Evolutionary conservation across 2,113 vertebrate genomes (phyloP), one percentile per base, ranked within the genome.

Genomic region (Psittacula cyanocephala): DNA sequence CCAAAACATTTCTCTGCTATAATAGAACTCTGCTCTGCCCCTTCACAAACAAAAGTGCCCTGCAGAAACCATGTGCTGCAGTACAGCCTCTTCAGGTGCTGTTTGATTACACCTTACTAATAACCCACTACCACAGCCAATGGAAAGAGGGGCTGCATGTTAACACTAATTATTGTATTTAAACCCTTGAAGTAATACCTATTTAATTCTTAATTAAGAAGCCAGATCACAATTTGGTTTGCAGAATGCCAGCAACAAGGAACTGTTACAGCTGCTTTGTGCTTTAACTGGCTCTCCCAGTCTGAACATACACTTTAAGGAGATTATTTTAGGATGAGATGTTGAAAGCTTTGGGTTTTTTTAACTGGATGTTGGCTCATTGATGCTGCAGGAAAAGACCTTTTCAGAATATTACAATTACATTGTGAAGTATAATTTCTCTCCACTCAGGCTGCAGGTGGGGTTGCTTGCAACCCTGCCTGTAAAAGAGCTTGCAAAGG

Each of bases 341-440:
- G 67, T 25, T 81, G 95, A 89, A 89, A 68, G 74, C 78, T 87
- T 91, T 85, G 67, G n/a, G 25, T 3, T 81, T 68, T 65, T 64
- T 65, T 81, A 93, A 93, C 94, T 93, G 84, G 70, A 33, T 33
- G 31, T 79, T 76, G 70, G 86, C 44, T 94, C 95, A 94, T 6
- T 69, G 94, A 92, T 93, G 81, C 95, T 49, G 35, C 72, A 80
- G 89, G 94, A 96, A 97, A 90, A 86, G 78, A 86, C 68, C 77
- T 97, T 89, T 96, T 97, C 92, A 89, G 85, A 95, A 89, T 35
- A 57, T 77, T 71, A 95, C 77, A 78, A 79, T 95, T 71, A 62
- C 64, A 75, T 94, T 93, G 91, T 81, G 22, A 86, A 60, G 50
- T 85, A 31, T 46, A 60, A 96, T 96, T 96, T 96, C 94, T 95